phyloP scores from a whole-genome alignment of 2,888 invertebrate species.

The Leptinotarsa haldemani region DNA sequence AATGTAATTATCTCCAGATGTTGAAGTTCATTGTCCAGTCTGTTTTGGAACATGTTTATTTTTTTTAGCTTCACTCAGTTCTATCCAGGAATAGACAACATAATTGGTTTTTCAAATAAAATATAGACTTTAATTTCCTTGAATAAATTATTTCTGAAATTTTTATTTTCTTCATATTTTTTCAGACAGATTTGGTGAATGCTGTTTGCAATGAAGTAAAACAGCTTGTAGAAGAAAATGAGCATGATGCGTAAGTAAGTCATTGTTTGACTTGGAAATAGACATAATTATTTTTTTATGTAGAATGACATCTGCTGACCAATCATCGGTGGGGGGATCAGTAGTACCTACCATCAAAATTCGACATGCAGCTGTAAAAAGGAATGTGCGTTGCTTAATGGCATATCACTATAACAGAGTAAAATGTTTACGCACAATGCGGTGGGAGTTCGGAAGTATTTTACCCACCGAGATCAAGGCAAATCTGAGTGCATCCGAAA shows the following conservation, averaged over 20 bases:
- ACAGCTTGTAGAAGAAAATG: conserved; percentile 84
- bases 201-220: conserved; percentile 90
- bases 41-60: too few relatives aligned
- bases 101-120: too few relatives aligned
- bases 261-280: not conserved
- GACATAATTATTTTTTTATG: conserved; percentile 3
- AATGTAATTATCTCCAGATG: too few relatives aligned
- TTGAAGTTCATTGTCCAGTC: too few relatives aligned
- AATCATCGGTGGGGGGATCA: conserved; percentile 41
- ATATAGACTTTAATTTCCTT: too few relatives aligned
- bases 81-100: too few relatives aligned
- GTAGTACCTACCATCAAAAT: conserved; percentile 81
- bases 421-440: conserved; percentile 82
- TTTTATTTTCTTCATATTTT: conserved; percentile 42
- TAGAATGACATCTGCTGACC: conserved; percentile 12
- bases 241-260: conserved; percentile 83
- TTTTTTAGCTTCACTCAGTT: too few relatives aligned
- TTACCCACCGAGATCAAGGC: conserved; percentile 86
- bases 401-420: conserved; percentile 87
- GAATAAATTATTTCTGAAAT: too few relatives aligned
- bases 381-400: conserved; percentile 90
- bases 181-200: conserved; percentile 83
- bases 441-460: conserved; percentile 97
- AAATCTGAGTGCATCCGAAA: conserved; percentile 83
- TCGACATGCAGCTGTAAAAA: conserved; percentile 85